Evolutionary conservation across 2,888 invertebrate species (phyloP).

Genomic region (Allolobophora icterica): DNA sequence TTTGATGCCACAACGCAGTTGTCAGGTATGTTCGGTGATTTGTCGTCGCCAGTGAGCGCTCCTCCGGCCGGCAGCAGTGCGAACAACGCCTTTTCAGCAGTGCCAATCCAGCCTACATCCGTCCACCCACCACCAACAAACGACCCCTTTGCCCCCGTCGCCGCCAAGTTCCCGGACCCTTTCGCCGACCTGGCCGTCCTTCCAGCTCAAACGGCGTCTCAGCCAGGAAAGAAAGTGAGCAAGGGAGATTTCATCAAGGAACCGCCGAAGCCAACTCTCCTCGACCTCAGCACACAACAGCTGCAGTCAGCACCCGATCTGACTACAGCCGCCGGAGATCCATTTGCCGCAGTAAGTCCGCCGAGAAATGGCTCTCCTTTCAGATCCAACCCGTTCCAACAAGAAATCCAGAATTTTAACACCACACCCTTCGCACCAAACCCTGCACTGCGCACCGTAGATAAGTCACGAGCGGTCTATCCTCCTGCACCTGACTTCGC

Average conservation of each 20-base stretch:
- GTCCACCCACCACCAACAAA: background rate
- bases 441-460: background rate
- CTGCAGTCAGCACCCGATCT: background rate
- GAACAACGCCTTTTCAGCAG: background rate
- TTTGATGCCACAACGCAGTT: constrained; percentile 10
- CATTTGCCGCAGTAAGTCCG: constrained; percentile 17
- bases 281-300: constrained; percentile 32
- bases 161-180: constrained; percentile 31
- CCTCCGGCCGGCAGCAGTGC: background rate
- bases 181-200: constrained; percentile 38
- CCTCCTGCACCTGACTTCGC: background rate
- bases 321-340: constrained; percentile 19
- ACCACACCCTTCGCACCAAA: background rate
- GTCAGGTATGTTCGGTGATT: background rate
- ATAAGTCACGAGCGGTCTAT: background rate
- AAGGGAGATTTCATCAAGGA: constrained; percentile 40
- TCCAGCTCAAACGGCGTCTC: background rate
- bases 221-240: constrained; percentile 23
- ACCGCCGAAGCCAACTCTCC: constrained; percentile 38
- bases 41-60: background rate
- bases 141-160: constrained; percentile 19
- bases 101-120: background rate
- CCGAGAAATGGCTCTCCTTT: background rate
- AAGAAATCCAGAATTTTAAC: background rate
- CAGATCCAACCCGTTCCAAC: background rate